Conservation (phyloP, 37 sponge, comb jelly and placozoan species). For the Cladorhizidae sp. region DNA sequence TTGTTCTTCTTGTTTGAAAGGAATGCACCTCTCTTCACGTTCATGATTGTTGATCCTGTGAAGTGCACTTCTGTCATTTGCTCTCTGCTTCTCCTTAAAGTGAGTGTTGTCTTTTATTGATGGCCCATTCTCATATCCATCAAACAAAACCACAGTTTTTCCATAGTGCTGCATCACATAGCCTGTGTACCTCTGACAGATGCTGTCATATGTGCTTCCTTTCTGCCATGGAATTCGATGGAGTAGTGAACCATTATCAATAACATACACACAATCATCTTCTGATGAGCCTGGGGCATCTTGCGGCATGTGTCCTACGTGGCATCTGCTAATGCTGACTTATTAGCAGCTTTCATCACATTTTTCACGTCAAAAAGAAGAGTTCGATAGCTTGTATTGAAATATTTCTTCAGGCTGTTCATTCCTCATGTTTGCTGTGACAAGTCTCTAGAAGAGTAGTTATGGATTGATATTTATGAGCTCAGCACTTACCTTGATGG, state of each 20-base stretch:
- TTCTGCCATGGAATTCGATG: constrained; percentile 8
- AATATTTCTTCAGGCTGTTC: too few species aligned
- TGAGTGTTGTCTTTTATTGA: neutral
- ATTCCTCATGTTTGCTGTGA: too few species aligned
- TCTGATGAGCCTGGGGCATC: neutral
- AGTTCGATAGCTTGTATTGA: too few species aligned
- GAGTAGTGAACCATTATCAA: constrained; percentile 2
- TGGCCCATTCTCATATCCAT: neutral
- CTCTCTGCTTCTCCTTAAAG: constrained; percentile 3
- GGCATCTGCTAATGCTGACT: too few species aligned
- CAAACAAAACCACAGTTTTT: too few species aligned
- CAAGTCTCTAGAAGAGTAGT: too few species aligned
- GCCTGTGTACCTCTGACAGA: neutral
- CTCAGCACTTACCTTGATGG: too few species aligned
- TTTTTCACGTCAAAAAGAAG: too few species aligned
- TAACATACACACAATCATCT: constrained; percentile 5
- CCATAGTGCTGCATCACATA: neutral
- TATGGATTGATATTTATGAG: too few species aligned
- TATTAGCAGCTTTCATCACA: too few species aligned
- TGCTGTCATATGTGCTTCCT: constrained; percentile 4
- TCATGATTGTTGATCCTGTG: neutral
- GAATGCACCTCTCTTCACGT: too few species aligned
- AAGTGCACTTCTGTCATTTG: neutral
- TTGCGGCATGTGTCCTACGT: neutral
- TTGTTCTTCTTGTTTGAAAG: neutral